Percentiles rank a stretch among this genome's conserved stretches.
Evolutionary conservation across 2,888 invertebrate genomes (phyloP).

Genomic region (Alcis repandata): DNA sequence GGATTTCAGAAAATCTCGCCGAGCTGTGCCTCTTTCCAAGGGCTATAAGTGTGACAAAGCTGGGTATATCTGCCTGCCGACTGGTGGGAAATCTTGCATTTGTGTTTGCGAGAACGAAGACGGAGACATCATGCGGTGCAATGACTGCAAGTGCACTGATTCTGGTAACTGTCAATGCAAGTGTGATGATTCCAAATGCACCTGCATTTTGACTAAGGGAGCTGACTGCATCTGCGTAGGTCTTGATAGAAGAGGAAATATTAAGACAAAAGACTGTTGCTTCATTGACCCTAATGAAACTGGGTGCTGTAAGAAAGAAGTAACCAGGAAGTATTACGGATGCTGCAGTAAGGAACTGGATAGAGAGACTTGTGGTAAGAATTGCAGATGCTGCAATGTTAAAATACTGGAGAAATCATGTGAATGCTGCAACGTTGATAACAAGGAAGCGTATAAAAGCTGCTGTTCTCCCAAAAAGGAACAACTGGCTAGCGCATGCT

Average conservation of each 20-base stretch:
- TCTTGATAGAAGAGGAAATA: conserved; percentile 34
- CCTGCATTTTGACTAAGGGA: conserved; percentile 47
- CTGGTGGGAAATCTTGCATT: conserved; percentile 49
- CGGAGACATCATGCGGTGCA: conserved; percentile 44
- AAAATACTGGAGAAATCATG: not conserved
- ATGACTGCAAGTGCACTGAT: conserved; percentile 49
- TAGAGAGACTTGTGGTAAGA: not conserved
- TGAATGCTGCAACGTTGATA: not conserved
- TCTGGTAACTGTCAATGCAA: conserved; percentile 37
- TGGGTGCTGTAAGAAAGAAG: conserved; percentile 47
- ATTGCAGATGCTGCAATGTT: conserved; percentile 42
- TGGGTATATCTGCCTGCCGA: conserved; percentile 55
- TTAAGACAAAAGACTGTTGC: conserved; percentile 37
- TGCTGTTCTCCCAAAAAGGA: not conserved
- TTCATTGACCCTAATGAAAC: not conserved
- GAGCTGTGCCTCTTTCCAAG: conserved; percentile 29
- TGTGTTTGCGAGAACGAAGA: conserved; percentile 56
- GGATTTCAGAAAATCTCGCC: conserved; percentile 29
- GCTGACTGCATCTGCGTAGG: conserved; percentile 46
- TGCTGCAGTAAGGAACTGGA: not conserved
- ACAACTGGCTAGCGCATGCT: not conserved
- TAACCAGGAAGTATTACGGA: not conserved
- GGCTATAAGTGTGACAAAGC: conserved; percentile 47
- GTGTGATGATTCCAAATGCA: conserved; percentile 48
- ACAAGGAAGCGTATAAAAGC: not conserved